These are phyloP conservation scores for Formica aserva DNA, from an alignment of 2,888 invertebrate genomes.

Conservation along the genomic window DNA sequence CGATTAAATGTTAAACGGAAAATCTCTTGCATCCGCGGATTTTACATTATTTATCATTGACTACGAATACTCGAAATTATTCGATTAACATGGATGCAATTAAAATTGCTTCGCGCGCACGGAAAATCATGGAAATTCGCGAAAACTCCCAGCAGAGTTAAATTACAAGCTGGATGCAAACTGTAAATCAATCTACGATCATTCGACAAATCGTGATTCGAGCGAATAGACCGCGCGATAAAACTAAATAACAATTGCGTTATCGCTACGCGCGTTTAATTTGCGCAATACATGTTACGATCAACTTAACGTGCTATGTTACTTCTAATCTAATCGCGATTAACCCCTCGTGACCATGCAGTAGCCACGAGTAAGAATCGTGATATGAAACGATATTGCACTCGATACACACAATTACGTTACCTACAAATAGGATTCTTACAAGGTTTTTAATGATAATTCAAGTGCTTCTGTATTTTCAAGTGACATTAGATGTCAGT, in stretches of 20 bases:
- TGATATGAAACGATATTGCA: background rate
- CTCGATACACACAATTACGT: background rate
- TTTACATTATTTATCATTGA: slow-evolving; percentile 3
- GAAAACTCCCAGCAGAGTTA: background rate
- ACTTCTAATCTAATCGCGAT: slow-evolving; percentile 60
- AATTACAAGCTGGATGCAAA: background rate
- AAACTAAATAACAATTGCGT: slow-evolving; percentile 21
- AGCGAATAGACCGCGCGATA: background rate
- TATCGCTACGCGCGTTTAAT: slow-evolving; percentile 26
- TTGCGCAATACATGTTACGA: slow-evolving; percentile 6
- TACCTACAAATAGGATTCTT: background rate
- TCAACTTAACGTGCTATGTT: slow-evolving; percentile 59
- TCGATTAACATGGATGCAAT: slow-evolving; percentile 26
- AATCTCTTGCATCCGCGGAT: background rate
- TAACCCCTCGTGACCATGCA: slow-evolving; percentile 30
- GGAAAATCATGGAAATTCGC: background rate
- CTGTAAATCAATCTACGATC: background rate
- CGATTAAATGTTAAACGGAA: slow-evolving; percentile 24
- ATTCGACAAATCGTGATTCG: background rate
- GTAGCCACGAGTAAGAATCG: background rate
- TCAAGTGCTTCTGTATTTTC: background rate
- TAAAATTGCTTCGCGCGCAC: slow-evolving; percentile 1
- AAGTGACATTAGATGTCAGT: background rate
- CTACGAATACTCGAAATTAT: background rate
- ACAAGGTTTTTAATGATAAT: background rate